Base-by-base conservation (phyloP, 2,113 vertebrate genomes). In the Oreochromis spilurus region DNA sequence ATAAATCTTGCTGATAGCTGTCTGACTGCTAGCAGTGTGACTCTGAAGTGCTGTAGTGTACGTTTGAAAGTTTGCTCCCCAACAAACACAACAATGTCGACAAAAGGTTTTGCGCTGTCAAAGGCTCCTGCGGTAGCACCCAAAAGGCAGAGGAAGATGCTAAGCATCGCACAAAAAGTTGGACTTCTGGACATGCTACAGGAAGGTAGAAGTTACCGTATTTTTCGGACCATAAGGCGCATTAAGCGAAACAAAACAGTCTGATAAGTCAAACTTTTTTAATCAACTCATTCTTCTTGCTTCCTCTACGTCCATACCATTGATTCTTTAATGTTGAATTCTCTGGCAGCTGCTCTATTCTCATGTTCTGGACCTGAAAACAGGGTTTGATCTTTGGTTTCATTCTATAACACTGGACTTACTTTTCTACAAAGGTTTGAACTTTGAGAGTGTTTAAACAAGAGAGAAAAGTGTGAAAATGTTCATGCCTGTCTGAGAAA, bases 151-250 rank as follows among this genome's bases (percentile, higher is more conserved):
- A 29, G 29, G 29, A 29, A 29, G 5, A 29, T 29, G 29, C 29
- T 29, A 29, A 29, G 4, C 29, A 29, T 29, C 29, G 29, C 29
- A 0, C 7, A 3, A 57, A 57, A 57, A 29, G 4, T 29, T 29
- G 29, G 29, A 29, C 29, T 29, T 29, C 29, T 29, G 29, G 29
- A 29, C 29, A 29, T 4, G 29, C 29, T 29, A 29, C 4, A 4
- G 29, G 29, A 29, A 29, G 29, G 29, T 29, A 29, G 29, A 29
- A 29, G 29, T 29, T 29, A 29, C 29, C 29, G 29, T 29, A 29
- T 29, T 29, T 29, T 29, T 29, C 29, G 29, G 29, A 29, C 29
- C 29, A 29, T 29, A 29, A 29, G 29, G 24, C 24, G 0, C 55
- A 26, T 58, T 16, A 58, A 9, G 13, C 3, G 24, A 58, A 58